phyloP scores from a whole-genome alignment of 2,113 vertebrate genomes.

The Galeopterus variegatus region DNA sequence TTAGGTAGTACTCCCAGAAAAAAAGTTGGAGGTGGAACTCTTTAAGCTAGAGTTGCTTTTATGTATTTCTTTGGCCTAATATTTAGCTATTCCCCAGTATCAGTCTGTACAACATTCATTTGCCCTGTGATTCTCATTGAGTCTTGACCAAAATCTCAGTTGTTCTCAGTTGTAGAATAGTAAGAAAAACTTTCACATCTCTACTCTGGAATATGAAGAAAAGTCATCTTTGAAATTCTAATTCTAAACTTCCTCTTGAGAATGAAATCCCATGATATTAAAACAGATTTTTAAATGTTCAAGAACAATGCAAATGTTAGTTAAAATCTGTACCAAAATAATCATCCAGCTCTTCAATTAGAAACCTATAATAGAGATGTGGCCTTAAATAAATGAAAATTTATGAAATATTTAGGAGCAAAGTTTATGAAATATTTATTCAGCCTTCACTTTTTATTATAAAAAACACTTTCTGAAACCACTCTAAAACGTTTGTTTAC shows the following conservation, averaged over 20 bases:
- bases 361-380: neutral
- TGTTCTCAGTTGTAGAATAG: neutral
- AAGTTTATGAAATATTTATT: slow-evolving; percentile 3
- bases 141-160: neutral
- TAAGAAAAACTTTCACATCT: neutral
- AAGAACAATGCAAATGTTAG: neutral
- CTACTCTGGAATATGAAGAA: neutral
- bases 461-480: neutral
- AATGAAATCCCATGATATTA: neutral
- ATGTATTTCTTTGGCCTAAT: neutral
- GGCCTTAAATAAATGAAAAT: neutral
- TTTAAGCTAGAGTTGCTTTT: neutral
- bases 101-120: rapidly evolving
- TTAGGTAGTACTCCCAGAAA: neutral
- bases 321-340: neutral
- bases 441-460: neutral
- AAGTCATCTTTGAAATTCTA: neutral
- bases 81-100: neutral
- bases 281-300: neutral
- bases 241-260: neutral
- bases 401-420: slow-evolving; percentile 5
- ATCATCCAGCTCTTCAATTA: neutral
- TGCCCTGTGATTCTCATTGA: neutral
- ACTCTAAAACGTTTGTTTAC: neutral
- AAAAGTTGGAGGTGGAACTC: neutral